Base-by-base conservation (phyloP, 2,888 invertebrate genomes). In the Cheilosia soror region DNA sequence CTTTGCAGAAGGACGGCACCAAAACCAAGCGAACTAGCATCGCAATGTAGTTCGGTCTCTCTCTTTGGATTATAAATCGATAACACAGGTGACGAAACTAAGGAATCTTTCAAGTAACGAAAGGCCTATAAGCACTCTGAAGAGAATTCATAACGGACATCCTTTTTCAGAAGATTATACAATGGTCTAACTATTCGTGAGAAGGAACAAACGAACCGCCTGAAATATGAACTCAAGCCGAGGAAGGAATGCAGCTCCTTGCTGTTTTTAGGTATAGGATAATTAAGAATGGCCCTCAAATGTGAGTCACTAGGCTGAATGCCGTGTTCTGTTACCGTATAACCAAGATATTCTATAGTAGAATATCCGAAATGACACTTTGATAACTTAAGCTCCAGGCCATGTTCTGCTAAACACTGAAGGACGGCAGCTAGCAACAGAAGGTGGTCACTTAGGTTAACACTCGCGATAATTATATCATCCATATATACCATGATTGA, bases 41-140 rank as follows among this genome's bases (percentile, higher is more conserved):
- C 89, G 0, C 89, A 89, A 55, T 90, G 89, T 0, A 90, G 60
- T 76, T 90, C 88, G 6, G 88, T 88, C 31, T 78, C 76, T 0
- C 25, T 9, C 72, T 71, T 53, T n/a, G 88, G 88, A 44, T 89
- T 75, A 69, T 88, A 91, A 2, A 90, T 71, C 1, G 88, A 82
- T 9, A 91, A 69, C 13, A 90, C 75, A 20, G 87, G 88, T 20
- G 84, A 9, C 0, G 31, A 49, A 6, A 6, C 40, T 0, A 65
- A 15, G 0, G 29, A 29, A 29, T 29, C 5, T 5, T 29, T n/a
- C 13, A 72, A n/a, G 4, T 25, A 2, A 1, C n/a, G 11, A 25
- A 63, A 73, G 13, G 53, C 55, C 1, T 31, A 0, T 25, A 25
- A 44, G 31, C 27, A 47, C 40, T 69, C 15, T 15, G 11, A 9